Evolutionary conservation across 2,113 vertebrate genomes (phyloP).

Genomic region (Petrocephalus microphthalmus): DNA sequence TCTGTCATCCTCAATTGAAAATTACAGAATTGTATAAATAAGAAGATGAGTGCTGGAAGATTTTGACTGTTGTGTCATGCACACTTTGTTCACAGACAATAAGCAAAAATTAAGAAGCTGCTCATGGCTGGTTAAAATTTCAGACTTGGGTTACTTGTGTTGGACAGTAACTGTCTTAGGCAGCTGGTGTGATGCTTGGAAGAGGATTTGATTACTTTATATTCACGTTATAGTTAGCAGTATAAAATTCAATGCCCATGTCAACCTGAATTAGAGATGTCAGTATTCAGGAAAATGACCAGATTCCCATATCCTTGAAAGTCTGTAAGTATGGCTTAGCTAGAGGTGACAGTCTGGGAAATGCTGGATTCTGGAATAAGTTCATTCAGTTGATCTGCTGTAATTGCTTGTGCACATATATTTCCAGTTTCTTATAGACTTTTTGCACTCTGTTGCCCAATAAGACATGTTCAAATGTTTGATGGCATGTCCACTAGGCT

Average conservation of each 20-base stretch:
- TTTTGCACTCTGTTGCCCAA: neutral
- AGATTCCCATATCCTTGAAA: neutral
- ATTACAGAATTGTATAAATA: neutral
- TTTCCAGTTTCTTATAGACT: neutral
- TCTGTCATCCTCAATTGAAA: neutral
- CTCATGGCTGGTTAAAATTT: neutral
- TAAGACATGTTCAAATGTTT: neutral
- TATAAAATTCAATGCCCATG: neutral
- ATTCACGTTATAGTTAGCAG: neutral
- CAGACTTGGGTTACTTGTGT: neutral
- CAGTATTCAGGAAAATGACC: neutral
- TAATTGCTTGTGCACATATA: neutral
- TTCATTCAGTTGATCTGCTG: neutral
- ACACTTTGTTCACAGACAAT: neutral
- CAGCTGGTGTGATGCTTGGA: neutral
- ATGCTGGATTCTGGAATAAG: neutral
- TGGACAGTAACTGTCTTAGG: neutral
- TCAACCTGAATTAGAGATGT: neutral
- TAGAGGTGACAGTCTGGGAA: neutral
- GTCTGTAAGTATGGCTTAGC: neutral
- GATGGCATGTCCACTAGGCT: neutral
- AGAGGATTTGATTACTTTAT: neutral
- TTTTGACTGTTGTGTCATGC: neutral
- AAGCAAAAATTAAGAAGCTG: neutral
- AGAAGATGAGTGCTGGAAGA: neutral